Percentiles rank a stretch among this genome's conserved stretches.
phyloP scores from a whole-genome alignment of 1,140 invertebrate species.

The Hypsibius dujardini region DNA sequence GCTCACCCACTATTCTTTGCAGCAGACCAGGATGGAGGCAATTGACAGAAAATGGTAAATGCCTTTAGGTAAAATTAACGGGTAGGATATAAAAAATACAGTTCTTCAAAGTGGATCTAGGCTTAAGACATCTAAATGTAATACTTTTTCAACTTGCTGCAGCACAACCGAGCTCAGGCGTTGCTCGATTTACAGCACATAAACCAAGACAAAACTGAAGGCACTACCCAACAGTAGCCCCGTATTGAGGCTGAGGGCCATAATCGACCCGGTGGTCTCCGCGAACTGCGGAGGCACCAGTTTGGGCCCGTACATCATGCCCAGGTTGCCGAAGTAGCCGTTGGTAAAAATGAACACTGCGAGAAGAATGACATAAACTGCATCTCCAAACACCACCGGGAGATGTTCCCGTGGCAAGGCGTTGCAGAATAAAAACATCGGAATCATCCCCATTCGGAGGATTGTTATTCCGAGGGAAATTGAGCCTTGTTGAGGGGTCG shows the following conservation, averaged over 20 bases:
- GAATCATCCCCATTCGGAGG: slow-evolving; percentile 52
- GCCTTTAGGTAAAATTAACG: too few species aligned
- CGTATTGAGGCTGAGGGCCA: slow-evolving; percentile 61
- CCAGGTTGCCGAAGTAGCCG: slow-evolving; percentile 70
- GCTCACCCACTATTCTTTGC: too few species aligned
- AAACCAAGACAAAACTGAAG: slow-evolving; percentile 50
- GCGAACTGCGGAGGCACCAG: not conserved
- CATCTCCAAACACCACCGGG: slow-evolving; percentile 59
- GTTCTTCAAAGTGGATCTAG: too few species aligned
- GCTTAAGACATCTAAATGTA: too few species aligned
- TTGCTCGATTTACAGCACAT: too few species aligned
- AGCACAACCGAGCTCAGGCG: too few species aligned
- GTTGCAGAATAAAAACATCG: slow-evolving; percentile 69
- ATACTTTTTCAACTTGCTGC: too few species aligned
- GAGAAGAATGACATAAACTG: slow-evolving; percentile 62
- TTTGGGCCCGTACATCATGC: slow-evolving; percentile 66
- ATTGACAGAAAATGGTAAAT: too few species aligned
- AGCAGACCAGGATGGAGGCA: too few species aligned
- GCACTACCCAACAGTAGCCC: slow-evolving; percentile 60
- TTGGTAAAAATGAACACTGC: slow-evolving; percentile 61
- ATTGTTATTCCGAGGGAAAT: slow-evolving; percentile 41
- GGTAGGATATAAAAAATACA: too few species aligned
- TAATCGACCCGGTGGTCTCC: slow-evolving; percentile 66
- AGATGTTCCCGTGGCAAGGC: slow-evolving; percentile 54
- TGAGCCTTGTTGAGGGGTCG: slow-evolving; percentile 33